Conservation (phyloP, 2,888 invertebrate species). For the Notodonta dromedarius region DNA sequence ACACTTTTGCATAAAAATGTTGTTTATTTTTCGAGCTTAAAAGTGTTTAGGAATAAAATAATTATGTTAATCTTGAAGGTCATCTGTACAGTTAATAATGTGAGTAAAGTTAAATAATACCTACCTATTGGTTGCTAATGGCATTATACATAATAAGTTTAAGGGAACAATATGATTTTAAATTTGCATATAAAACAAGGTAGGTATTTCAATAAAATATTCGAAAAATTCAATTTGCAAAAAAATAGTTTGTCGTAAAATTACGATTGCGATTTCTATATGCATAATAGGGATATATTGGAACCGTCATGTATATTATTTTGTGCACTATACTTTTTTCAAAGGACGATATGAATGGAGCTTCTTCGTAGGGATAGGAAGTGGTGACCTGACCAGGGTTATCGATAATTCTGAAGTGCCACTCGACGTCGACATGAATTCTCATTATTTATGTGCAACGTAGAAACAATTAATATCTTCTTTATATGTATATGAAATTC, state of each 20-base stretch:
- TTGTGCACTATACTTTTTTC: neutral
- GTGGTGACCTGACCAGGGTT: constrained; percentile 56
- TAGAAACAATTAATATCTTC: too few relatives aligned
- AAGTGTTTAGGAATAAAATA: constrained; percentile 22
- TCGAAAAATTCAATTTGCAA: too few relatives aligned
- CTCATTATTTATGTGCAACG: constrained; percentile 1
- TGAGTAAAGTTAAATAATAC: neutral
- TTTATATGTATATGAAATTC: too few relatives aligned
- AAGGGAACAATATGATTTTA: too few relatives aligned
- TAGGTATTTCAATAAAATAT: too few relatives aligned
- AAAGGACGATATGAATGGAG: neutral
- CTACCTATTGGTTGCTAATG: neutral
- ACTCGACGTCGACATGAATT: constrained; percentile 2
- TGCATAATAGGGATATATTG: too few relatives aligned
- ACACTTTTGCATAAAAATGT: constrained; percentile 25
- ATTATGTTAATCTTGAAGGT: constrained; percentile 13
- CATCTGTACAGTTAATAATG: neutral
- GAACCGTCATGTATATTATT: too few relatives aligned
- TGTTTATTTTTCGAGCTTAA: constrained; percentile 37
- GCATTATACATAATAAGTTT: neutral
- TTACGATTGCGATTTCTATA: too few relatives aligned
- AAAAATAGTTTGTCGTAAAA: too few relatives aligned
- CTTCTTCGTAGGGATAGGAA: constrained; percentile 42
- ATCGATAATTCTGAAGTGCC: constrained; percentile 53
- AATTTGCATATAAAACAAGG: too few relatives aligned